Evolutionary conservation across 2,113 vertebrate species (phyloP), one percentile per base, ranked within the genome.

Genomic region (Microtus montanus): DNA sequence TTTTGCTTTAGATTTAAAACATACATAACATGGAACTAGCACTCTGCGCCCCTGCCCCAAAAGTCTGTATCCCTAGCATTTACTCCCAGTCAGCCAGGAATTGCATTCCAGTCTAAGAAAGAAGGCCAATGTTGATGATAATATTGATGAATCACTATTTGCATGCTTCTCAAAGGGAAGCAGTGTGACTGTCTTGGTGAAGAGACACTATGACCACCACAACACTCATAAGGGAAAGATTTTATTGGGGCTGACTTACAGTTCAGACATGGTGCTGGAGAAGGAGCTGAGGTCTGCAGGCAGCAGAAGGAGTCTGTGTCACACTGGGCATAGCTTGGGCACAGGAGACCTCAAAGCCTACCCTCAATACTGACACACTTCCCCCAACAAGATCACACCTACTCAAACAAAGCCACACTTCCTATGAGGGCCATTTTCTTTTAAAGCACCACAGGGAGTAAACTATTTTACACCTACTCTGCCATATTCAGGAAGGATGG

Each of bases 1-100:
- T 77, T 90, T 92, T 91, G 77, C 49, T 78, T 80, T 63, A 83
- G 35, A 68, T 86, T 64, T 5, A 63, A 64, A 66, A 89, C 70
- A 38, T 49, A 35, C 13, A 28, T 73, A 68, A 75, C 19, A 33
- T 41, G 52, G 38, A 92, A 8, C 54, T 86, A n/a, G 41, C 7
- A 54, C n/a, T 58, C 19, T 15, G 35, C 1, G 6, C 58, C 19
- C 54, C 54, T 58, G 54, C 19, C 58, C 58, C 58, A 58, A 58
- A 58, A 58, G 6, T 58, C 58, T 58, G 58, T n/a, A 41, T 58
- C 38, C 47, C 7, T 82, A 78, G 19, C 66, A 87, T 49, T 91
- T 86, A 41, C 28, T 73, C 11, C 63, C 33, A 58, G 49, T 4
- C 13, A 3, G 49, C 10, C 13, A 1, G 84, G 26, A 90, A 78